phyloP scores from a whole-genome alignment of 2,113 vertebrate species.

The Eptesicus fuscus region DNA sequence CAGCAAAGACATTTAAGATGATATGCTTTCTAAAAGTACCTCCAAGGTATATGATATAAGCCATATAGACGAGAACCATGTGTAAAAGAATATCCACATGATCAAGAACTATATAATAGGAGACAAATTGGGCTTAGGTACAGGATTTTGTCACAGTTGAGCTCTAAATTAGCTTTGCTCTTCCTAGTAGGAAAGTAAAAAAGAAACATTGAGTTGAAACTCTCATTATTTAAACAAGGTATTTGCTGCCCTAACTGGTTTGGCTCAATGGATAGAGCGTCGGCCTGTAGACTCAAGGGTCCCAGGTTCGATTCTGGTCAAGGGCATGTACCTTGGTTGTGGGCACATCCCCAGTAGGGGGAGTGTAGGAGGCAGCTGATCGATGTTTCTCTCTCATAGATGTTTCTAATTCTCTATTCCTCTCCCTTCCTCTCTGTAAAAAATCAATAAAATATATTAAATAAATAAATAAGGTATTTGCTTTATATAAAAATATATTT shows the following conservation, averaged over 20 bases:
- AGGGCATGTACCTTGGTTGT: no score
- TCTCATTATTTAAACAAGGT: constrained; percentile 6
- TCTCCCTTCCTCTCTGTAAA: no score
- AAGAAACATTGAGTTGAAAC: background rate
- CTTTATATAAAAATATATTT: background rate
- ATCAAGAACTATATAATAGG: background rate
- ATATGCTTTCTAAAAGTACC: background rate
- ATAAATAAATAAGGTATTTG: background rate
- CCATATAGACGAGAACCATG: background rate
- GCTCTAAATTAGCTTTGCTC: background rate
- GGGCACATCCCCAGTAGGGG: no score
- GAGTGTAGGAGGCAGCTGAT: no score
- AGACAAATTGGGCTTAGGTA: background rate
- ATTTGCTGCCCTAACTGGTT: background rate
- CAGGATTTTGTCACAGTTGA: background rate
- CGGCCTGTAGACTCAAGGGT: no score
- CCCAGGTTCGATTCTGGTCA: no score
- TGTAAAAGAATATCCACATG: background rate
- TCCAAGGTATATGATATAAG: background rate
- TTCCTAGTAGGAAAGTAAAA: background rate
- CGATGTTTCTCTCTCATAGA: no score
- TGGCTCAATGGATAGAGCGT: no score
- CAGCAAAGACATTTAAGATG: background rate
- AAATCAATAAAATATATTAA: no score
- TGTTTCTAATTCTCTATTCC: no score